Evolutionary conservation across 2,888 invertebrate genomes (phyloP).

Genomic region (Tachystola acroxantha): DNA sequence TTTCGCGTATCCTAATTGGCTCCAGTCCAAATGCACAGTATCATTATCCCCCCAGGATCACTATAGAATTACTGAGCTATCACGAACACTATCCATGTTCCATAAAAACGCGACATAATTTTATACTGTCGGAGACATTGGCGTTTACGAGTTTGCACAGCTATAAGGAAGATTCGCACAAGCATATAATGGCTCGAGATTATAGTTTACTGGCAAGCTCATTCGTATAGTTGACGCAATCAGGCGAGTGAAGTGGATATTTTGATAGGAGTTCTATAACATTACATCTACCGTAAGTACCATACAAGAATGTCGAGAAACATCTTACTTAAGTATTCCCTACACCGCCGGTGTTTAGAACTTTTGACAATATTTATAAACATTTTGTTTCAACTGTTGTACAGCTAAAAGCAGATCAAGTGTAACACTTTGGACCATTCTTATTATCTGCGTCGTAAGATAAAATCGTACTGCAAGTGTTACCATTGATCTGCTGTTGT

Average conservation of each 20-base stretch:
- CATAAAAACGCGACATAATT: slow-evolving; percentile 11
- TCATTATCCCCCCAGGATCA: slow-evolving; percentile 8
- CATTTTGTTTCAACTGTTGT: no score
- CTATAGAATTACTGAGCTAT: slow-evolving; percentile 4
- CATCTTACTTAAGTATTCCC: no score
- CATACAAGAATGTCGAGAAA: no score
- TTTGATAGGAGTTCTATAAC: no score
- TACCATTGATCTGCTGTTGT: no score
- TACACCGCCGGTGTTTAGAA: no score
- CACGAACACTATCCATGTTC: slow-evolving; percentile 7
- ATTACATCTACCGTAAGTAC: no score
- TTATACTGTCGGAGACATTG: slow-evolving; percentile 8
- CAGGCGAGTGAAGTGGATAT: neutral
- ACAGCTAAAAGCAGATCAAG: no score
- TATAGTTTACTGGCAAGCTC: neutral
- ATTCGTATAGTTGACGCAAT: neutral
- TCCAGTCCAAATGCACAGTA: slow-evolving; percentile 7
- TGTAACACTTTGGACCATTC: no score
- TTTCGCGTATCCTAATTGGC: slow-evolving; percentile 11
- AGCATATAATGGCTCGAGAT: neutral
- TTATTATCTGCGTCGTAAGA: no score
- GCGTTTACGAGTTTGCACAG: slow-evolving; percentile 9
- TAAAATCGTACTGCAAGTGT: no score
- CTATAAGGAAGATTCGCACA: neutral
- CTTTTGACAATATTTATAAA: no score